These are phyloP conservation scores for Drosophila takahashii DNA, from an alignment of 1,140 invertebrate species.

Conservation along the genomic window DNA sequence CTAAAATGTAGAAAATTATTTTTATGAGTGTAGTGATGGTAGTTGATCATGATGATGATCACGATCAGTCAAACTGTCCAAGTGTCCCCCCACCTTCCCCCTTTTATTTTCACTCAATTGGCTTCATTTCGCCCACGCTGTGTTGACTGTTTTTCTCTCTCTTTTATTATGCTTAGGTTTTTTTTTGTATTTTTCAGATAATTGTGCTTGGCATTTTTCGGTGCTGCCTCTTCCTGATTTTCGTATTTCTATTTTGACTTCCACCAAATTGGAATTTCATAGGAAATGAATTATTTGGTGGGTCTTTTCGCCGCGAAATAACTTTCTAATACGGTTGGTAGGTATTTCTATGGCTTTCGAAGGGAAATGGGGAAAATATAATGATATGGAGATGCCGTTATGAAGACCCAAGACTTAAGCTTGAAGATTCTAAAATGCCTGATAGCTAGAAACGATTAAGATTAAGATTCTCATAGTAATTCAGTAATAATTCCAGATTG, in stretches of 20 bases:
- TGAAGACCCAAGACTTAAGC: too few relatives aligned
- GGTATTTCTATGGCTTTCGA: conserved; percentile 23
- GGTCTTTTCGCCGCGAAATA: conserved; percentile 11
- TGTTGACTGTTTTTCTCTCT: conserved; percentile 13
- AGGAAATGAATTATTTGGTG: conserved; percentile 32
- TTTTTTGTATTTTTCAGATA: conserved; percentile 23
- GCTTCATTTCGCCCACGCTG: conserved; percentile 47
- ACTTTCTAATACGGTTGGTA: conserved; percentile 43
- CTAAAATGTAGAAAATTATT: too few relatives aligned
- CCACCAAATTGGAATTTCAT: conserved; percentile 28
- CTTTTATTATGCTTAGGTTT: too few relatives aligned
- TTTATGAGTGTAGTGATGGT: too few relatives aligned
- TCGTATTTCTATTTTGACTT: conserved; percentile 15
- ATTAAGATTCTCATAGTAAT: not conserved
- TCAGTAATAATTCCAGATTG: too few relatives aligned
- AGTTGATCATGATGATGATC: not conserved
- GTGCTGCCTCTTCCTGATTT: too few relatives aligned
- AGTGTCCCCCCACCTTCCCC: conserved; percentile 13
- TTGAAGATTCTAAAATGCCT: not conserved
- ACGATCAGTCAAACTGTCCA: conserved; percentile 28
- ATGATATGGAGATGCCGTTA: conserved; percentile 8
- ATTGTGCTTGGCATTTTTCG: conserved; percentile 41
- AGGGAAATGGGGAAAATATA: conserved; percentile 4
- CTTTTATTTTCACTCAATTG: conserved; percentile 48
- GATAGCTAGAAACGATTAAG: not conserved